phyloP scores from a whole-genome alignment of 2,888 invertebrate species.

The Cenopis cana region DNA sequence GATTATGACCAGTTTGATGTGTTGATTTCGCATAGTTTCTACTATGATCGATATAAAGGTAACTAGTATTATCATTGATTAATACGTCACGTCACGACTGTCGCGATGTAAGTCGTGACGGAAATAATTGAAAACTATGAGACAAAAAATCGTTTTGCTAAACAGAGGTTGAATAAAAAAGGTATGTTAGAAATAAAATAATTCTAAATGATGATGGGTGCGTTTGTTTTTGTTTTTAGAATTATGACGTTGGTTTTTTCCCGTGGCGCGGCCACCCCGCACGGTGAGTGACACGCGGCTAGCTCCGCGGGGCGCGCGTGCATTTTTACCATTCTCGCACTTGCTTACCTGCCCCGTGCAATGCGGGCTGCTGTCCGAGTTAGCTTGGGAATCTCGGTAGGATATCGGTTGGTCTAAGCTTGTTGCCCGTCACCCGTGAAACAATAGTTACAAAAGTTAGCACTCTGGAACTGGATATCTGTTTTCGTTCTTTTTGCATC shows the following conservation, averaged over 20 bases:
- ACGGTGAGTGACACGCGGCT: constrained; percentile 74
- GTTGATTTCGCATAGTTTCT: constrained; percentile 63
- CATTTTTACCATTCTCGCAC: constrained; percentile 74
- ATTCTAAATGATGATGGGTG: constrained; percentile 38
- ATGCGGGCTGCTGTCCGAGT: constrained; percentile 12
- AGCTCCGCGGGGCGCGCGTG: constrained; percentile 66
- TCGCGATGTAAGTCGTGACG: constrained; percentile 17
- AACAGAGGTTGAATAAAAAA: constrained; percentile 11
- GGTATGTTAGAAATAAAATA: constrained; percentile 27
- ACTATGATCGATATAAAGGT: constrained; percentile 58
- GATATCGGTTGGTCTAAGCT: constrained; percentile 11
- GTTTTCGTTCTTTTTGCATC: background rate
- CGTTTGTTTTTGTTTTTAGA: constrained; percentile 41
- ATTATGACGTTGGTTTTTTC: constrained; percentile 43
- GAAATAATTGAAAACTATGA: background rate
- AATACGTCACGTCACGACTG: constrained; percentile 24
- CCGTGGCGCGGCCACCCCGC: constrained; percentile 46
- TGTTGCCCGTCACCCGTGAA: constrained; percentile 3
- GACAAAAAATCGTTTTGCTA: background rate
- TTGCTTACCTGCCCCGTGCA: constrained; percentile 60
- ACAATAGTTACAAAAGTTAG: background rate
- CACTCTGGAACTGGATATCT: background rate
- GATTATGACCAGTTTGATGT: constrained; percentile 55
- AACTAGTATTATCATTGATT: constrained; percentile 58
- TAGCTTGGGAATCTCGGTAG: background rate